Percentiles rank a stretch among this genome's conserved stretches.
phyloP scores from a whole-genome alignment of 92 coral and sea anemone genomes.

The Epizoanthus rinbou region DNA sequence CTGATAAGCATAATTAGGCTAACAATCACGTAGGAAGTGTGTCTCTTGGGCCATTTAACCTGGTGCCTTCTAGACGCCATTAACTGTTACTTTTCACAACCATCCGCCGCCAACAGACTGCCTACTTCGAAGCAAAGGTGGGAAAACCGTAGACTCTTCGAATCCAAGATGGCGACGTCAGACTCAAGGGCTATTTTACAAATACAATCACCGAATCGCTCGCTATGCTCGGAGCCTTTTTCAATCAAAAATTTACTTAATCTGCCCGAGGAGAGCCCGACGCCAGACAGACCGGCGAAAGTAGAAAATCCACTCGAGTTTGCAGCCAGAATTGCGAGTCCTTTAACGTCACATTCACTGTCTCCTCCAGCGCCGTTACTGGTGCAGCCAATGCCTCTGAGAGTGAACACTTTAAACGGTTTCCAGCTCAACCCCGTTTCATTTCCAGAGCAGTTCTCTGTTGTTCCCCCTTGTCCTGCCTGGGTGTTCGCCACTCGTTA shows the following conservation, averaged over 20 bases:
- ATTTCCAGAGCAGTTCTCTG: slow-evolving; percentile 34
- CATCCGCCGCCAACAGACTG: slow-evolving; percentile 44
- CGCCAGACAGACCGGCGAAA: slow-evolving; percentile 29
- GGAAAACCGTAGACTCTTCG: neutral
- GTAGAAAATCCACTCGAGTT: slow-evolving; percentile 15
- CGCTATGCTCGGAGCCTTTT: slow-evolving; percentile 39
- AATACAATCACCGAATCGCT: slow-evolving; percentile 7
- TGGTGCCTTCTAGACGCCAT: slow-evolving; percentile 45
- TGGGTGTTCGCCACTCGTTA: slow-evolving; percentile 45
- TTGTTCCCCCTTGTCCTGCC: slow-evolving; percentile 44
- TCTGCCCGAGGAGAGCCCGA: slow-evolving; percentile 44
- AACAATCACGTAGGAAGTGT: slow-evolving; percentile 46
- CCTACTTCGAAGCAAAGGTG: slow-evolving; percentile 1
- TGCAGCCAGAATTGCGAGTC: slow-evolving; percentile 6
- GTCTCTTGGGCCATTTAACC: slow-evolving; percentile 46
- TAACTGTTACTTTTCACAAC: slow-evolving; percentile 47
- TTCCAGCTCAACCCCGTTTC: slow-evolving; percentile 25
- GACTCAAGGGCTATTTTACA: slow-evolving; percentile 9
- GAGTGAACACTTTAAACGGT: slow-evolving; percentile 17
- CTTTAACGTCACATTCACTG: neutral
- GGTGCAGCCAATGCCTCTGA: slow-evolving; percentile 39
- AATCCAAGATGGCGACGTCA: slow-evolving; percentile 27
- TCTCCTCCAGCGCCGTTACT: slow-evolving; percentile 19
- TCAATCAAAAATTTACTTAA: slow-evolving; percentile 55
- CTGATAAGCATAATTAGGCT: slow-evolving; percentile 46